These are phyloP conservation scores for Poecile montanus DNA, from an alignment of 2,797 vertebrate species.

Conservation along the genomic window DNA sequence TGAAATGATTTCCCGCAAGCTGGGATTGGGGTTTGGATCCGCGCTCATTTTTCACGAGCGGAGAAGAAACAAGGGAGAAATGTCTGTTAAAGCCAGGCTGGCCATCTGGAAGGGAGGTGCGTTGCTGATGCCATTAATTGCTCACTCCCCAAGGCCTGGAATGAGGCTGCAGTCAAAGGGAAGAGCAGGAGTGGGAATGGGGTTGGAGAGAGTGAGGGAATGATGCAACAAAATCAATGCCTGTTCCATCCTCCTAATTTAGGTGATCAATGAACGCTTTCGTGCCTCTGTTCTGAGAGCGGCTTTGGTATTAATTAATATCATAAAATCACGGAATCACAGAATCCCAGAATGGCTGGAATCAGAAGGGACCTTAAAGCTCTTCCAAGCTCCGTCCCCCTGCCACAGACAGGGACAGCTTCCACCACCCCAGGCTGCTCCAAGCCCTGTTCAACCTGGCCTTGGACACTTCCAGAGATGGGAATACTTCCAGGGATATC, in stretches of 20 bases:
- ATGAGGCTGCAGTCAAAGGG: background rate
- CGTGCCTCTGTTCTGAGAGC: background rate
- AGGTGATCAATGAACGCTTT: accelerated
- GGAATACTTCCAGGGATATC: background rate
- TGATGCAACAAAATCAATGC: background rate
- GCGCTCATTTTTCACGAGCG: background rate
- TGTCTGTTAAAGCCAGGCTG: background rate
- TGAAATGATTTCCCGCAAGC: background rate
- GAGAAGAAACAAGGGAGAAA: slow-evolving; percentile 9
- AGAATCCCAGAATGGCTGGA: background rate
- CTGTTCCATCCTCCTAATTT: background rate
- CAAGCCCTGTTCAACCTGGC: background rate
- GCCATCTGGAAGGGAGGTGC: slow-evolving; percentile 58
- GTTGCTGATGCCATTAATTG: background rate
- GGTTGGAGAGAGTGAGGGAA: background rate
- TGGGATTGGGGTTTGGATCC: background rate
- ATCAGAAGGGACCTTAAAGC: background rate
- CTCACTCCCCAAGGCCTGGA: slow-evolving; percentile 51
- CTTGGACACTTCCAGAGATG: background rate
- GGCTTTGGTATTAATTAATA: background rate
- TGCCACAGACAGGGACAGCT: background rate
- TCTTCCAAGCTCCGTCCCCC: background rate
- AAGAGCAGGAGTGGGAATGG: background rate
- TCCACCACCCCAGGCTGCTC: background rate
- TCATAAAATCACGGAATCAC: background rate